Evolutionary conservation across 1,140 invertebrate species (phyloP).

Genomic region (Drosophila mauritiana): DNA sequence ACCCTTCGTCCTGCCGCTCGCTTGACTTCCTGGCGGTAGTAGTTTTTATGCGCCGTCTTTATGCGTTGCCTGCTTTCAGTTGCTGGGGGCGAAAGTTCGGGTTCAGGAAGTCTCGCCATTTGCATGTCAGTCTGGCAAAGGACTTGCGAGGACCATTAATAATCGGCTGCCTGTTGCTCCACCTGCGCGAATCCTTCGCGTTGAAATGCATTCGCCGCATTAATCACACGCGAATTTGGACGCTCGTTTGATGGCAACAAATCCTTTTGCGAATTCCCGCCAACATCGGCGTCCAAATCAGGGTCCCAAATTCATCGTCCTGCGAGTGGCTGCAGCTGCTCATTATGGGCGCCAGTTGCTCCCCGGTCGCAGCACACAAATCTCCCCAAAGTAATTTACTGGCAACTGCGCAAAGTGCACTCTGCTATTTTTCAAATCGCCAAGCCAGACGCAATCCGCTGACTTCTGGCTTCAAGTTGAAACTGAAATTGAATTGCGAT

Average conservation of each 20-base stretch:
- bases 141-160: slow-evolving; percentile 42
- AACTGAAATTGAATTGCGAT: slow-evolving; percentile 83
- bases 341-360: slow-evolving; percentile 64
- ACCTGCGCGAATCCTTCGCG: slow-evolving; percentile 6
- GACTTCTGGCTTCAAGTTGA: slow-evolving; percentile 77
- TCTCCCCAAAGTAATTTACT: slow-evolving; percentile 77
- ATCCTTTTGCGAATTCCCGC: slow-evolving; percentile 71
- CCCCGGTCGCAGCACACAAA: slow-evolving; percentile 56
- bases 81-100: slow-evolving; percentile 30
- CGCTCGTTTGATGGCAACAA: slow-evolving; percentile 71
- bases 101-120: slow-evolving; percentile 43
- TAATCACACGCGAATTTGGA: slow-evolving; percentile 68
- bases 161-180: slow-evolving; percentile 43
- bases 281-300: slow-evolving; percentile 64
- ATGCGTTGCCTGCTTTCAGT: slow-evolving; percentile 26
- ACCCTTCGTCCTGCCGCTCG: slow-evolving; percentile 4
- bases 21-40: slow-evolving; percentile 25
- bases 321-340: slow-evolving; percentile 49
- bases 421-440: slow-evolving; percentile 78
- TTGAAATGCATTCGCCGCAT: slow-evolving; percentile 61
- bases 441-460: slow-evolving; percentile 36
- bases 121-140: slow-evolving; percentile 43
- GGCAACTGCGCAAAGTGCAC: slow-evolving; percentile 70
- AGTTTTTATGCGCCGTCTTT: slow-evolving; percentile 42
- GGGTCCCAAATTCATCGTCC: slow-evolving; percentile 13